phyloP scores from a whole-genome alignment of 2,113 vertebrate species.

The Helogale parvula region DNA sequence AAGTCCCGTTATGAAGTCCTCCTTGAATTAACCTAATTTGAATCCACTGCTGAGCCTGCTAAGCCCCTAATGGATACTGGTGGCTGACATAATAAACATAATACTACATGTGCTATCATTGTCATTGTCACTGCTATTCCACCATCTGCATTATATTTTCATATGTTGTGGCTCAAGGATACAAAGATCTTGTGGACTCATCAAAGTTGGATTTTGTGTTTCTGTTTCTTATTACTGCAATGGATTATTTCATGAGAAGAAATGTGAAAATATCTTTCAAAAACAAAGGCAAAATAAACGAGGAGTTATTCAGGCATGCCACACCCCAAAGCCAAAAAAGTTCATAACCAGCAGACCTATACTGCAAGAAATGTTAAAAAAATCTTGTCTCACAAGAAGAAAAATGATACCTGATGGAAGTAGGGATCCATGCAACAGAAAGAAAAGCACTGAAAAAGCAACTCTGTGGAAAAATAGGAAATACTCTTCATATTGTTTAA shows the following conservation, averaged over 20 bases:
- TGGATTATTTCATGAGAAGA: slow-evolving; percentile 12
- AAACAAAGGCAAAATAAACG: slow-evolving; percentile 12
- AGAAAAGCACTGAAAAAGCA: background rate
- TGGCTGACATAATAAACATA: background rate
- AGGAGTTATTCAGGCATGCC: background rate
- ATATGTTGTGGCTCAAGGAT: background rate
- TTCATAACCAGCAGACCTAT: background rate
- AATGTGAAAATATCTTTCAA: slow-evolving; percentile 3
- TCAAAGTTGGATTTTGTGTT: background rate
- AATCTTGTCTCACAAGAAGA: background rate
- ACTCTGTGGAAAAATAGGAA: background rate
- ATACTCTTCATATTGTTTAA: background rate
- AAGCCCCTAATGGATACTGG: background rate
- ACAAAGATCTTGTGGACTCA: background rate
- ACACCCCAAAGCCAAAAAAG: background rate
- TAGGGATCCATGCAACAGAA: background rate
- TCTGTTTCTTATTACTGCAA: background rate
- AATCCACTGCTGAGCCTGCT: background rate
- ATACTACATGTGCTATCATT: background rate
- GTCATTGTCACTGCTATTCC: background rate
- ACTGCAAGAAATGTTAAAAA: background rate
- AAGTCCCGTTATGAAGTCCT: background rate
- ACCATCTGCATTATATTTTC: background rate
- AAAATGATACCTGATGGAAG: background rate
- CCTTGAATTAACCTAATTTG: background rate